These are phyloP conservation scores for Tarsius wallacei DNA, from an alignment of 2,797 vertebrate species.

Conservation along the genomic window DNA sequence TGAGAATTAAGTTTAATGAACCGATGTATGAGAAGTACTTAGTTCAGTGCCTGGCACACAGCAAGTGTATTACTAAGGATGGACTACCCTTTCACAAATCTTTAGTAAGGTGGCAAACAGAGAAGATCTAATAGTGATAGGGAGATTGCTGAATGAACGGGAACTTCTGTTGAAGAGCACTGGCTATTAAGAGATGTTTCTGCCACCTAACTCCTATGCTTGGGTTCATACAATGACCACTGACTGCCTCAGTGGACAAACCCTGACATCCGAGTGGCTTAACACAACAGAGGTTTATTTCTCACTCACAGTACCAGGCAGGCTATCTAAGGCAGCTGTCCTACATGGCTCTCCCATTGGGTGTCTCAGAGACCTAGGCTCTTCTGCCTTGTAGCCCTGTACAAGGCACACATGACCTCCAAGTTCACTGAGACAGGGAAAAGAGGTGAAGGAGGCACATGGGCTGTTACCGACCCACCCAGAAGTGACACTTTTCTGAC, in stretches of 20 bases:
- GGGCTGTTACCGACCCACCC: background rate
- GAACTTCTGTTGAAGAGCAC: background rate
- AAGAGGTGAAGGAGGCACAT: background rate
- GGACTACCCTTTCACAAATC: slow-evolving; percentile 14
- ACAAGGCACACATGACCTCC: background rate
- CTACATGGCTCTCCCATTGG: background rate
- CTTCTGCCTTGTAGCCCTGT: background rate
- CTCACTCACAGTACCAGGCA: background rate
- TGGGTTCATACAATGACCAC: background rate
- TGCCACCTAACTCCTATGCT: background rate
- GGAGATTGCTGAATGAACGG: background rate
- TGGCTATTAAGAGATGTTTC: background rate
- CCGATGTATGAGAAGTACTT: background rate
- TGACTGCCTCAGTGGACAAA: background rate
- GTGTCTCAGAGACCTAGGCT: background rate
- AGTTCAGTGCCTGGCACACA: background rate
- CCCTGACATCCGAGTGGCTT: background rate
- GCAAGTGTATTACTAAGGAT: background rate
- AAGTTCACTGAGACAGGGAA: background rate
- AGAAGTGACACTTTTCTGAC: background rate
- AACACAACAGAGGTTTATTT: background rate
- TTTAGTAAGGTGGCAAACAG: background rate
- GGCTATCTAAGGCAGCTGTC: background rate
- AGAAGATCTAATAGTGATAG: background rate
- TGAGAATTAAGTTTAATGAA: slow-evolving; percentile 27